phyloP scores from a whole-genome alignment of 2,888 invertebrate genomes.

The Byasa hedistus region DNA sequence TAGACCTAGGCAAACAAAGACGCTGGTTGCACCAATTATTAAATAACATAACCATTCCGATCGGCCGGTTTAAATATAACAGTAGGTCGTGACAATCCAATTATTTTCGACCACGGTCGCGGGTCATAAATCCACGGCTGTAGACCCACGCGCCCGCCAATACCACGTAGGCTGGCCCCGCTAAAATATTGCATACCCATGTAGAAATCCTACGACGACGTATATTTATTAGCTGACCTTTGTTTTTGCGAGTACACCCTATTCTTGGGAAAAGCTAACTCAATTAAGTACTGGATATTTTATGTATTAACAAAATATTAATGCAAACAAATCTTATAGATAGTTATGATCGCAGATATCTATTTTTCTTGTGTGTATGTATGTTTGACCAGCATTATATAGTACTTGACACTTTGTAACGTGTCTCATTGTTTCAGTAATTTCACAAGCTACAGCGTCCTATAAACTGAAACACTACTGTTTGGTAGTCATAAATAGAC shows the following conservation, averaged over 20 bases:
- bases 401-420: too few relatives aligned
- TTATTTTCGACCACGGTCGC: slow-evolving; percentile 23
- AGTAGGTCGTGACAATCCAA: slow-evolving; percentile 26
- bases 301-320: background rate
- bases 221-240: slow-evolving; percentile 23
- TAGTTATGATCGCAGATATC: too few relatives aligned
- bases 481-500: too few relatives aligned
- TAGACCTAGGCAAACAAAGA: too few relatives aligned
- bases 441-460: too few relatives aligned
- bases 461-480: too few relatives aligned
- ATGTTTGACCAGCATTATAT: too few relatives aligned
- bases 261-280: slow-evolving; percentile 16
- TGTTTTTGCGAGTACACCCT: slow-evolving; percentile 6
- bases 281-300: background rate
- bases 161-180: slow-evolving; percentile 15
- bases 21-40: too few relatives aligned
- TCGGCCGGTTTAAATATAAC: slow-evolving; percentile 20
- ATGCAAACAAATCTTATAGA: too few relatives aligned
- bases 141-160: slow-evolving; percentile 20
- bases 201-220: slow-evolving; percentile 20
- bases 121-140: slow-evolving; percentile 23
- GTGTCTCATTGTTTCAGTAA: too few relatives aligned
- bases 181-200: slow-evolving; percentile 27
- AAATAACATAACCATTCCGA: slow-evolving; percentile 2
- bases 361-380: too few relatives aligned